These are phyloP conservation scores for Muntiacus muntjak DNA, from an alignment of 2,113 vertebrate species.

Conservation along the genomic window DNA sequence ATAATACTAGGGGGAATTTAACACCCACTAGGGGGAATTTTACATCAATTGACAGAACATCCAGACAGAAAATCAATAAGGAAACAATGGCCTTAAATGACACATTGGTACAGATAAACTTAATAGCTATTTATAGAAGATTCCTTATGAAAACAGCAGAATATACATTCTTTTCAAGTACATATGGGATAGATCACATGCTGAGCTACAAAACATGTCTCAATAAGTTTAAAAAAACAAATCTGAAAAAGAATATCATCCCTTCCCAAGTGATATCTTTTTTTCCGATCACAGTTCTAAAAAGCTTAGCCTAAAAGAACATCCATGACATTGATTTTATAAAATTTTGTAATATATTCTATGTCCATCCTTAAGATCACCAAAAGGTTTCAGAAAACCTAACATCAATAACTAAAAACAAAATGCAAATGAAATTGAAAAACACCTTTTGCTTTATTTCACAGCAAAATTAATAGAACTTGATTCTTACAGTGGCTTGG, in stretches of 20 bases:
- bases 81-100: not conserved
- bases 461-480: not conserved
- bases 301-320: slow-evolving; percentile 26
- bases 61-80: not conserved
- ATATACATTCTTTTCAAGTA: not conserved
- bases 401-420: slow-evolving; percentile 23
- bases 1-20: not conserved
- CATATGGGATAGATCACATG: not conserved
- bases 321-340: not conserved
- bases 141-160: not conserved
- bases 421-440: not conserved
- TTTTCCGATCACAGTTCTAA: not conserved
- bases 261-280: not conserved
- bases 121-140: not conserved
- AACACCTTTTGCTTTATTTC: not conserved
- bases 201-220: not conserved
- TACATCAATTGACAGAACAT: not conserved
- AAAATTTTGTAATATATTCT: not conserved
- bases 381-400: not conserved
- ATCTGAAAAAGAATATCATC: not conserved
- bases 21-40: not conserved
- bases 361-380: not conserved
- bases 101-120: not conserved
- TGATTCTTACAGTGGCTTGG: not conserved
- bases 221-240: not conserved